Conservation (phyloP, 2,888 invertebrate species). For the Napeogenes inachia region DNA sequence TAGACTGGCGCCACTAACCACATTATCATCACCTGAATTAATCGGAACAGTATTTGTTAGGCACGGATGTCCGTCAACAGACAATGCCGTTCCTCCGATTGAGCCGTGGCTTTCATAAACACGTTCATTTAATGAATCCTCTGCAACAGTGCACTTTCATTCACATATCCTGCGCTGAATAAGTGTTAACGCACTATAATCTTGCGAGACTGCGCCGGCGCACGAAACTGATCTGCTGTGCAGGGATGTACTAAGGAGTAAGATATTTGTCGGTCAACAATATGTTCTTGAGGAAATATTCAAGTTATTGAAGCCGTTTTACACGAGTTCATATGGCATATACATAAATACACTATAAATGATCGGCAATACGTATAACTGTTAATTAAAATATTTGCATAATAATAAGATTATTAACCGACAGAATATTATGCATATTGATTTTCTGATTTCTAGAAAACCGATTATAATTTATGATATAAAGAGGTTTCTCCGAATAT, state of each 20-base stretch:
- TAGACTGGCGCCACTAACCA: too few relatives aligned
- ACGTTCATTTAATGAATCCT: slow-evolving; percentile 36
- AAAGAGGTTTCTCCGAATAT: too few relatives aligned
- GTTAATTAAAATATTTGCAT: too few relatives aligned
- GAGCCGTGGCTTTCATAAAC: slow-evolving; percentile 32
- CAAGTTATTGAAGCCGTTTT: too few relatives aligned
- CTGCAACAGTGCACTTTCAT: slow-evolving; percentile 57
- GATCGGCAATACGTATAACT: too few relatives aligned
- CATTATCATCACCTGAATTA: background rate
- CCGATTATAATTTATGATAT: too few relatives aligned
- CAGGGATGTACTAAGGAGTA: slow-evolving; percentile 18
- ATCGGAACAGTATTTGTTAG: slow-evolving; percentile 1
- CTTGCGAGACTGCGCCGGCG: slow-evolving; percentile 49
- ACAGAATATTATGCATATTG: too few relatives aligned
- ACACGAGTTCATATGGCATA: too few relatives aligned
- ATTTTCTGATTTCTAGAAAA: too few relatives aligned
- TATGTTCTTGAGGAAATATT: too few relatives aligned
- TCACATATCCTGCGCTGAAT: slow-evolving; percentile 46
- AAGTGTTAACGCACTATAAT: slow-evolving; percentile 69
- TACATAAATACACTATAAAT: too few relatives aligned
- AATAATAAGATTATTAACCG: too few relatives aligned
- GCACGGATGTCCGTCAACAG: slow-evolving; percentile 30
- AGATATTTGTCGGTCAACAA: background rate
- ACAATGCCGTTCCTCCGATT: slow-evolving; percentile 30
- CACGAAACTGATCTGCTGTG: slow-evolving; percentile 45